Conservation (phyloP, 2,113 vertebrate genomes). For the human region GRCh38 chr19:49768001-49768500, state of each 20-base stretch:
- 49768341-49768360: not conserved
- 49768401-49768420: not conserved
- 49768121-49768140: not conserved
- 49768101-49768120: not conserved
- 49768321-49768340: not conserved
- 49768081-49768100: not conserved
- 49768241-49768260: conserved; percentile 7
- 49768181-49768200: not conserved
- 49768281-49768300: not conserved
- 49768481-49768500: not conserved
- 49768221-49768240: not conserved
- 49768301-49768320: not conserved
- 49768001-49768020: not conserved
- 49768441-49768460: not conserved
- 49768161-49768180: not conserved
- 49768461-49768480: not conserved
- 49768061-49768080: not conserved
- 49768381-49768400: conserved; percentile 52
- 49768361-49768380: not conserved
- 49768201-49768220: not conserved
- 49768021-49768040: not conserved
- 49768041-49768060: not conserved
- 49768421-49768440: conserved; percentile 11
- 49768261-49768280: not conserved
- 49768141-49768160: not conserved